Base-by-base conservation (phyloP, 2,113 vertebrate genomes). In the Salvelinus namaycush region DNA sequence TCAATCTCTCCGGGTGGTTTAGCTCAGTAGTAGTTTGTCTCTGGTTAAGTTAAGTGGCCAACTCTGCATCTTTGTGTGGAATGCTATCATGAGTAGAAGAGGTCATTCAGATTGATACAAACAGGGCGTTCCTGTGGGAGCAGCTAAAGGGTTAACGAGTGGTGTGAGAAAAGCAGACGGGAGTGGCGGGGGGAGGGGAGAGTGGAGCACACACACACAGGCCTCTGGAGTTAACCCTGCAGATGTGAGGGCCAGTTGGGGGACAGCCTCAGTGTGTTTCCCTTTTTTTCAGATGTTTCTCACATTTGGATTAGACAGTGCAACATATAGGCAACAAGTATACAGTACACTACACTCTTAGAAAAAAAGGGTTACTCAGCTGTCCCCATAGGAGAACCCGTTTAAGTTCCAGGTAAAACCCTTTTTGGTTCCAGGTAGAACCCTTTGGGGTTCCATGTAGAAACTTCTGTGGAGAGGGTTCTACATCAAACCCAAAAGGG, bases 81-180 rank as follows among this genome's bases (percentile, higher is more conserved):
- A 85, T 85, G 83, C 84, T 85, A 82, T 76, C 79, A 76, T 77
- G 79, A 60, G 73, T 73, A 13, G 29, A 62, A 66, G 72, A 77
- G 51, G 71, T 82, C 81, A 68, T 59, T 34, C 65, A 68, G 79
- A 76, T 79, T 78, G 34, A 31, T 29, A 57, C 72, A 65, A 69
- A 75, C 49, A 24, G 70, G 65, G n/a, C 27, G 57, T 22, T 60
- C 73, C 18, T 49, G 18, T 13, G 83, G 88, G 84, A 91, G 89
- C 85, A 91, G 83, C 86, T 83, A 87, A 87, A 84, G 85, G 91
- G 89, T 93, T 92, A 91, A 90, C 82, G 82, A 88, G 89, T 80
- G 70, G 86, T 90, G 89, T 90, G 90, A 90, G 90, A 92, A 90
- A 91, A 88, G 90, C 86, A 89, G 86, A 79, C 87, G 74, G 78